phyloP scores from a whole-genome alignment of 2,888 invertebrate species.

The Autographa pulchrina region DNA sequence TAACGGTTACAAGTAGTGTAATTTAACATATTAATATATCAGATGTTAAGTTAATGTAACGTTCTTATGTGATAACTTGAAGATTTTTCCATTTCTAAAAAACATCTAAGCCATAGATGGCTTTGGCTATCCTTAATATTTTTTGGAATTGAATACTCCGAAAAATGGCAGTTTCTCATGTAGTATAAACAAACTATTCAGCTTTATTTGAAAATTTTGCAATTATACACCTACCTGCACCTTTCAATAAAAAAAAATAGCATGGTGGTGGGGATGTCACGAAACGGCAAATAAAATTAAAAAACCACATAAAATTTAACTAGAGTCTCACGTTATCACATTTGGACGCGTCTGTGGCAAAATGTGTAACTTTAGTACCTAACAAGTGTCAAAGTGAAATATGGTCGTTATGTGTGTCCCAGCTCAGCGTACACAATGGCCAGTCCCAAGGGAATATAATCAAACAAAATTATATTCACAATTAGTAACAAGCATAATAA shows the following conservation, averaged over 20 bases:
- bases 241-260: too few species aligned
- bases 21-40: conserved; percentile 34
- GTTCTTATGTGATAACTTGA: conserved; percentile 24
- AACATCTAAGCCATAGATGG: too few species aligned
- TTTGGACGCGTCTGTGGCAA: conserved; percentile 14
- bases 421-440: conserved; percentile 21
- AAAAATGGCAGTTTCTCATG: too few species aligned
- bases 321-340: conserved; percentile 19
- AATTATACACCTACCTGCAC: too few species aligned
- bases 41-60: conserved; percentile 13
- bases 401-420: conserved; percentile 7
- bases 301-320: background rate
- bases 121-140: too few species aligned
- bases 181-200: too few species aligned
- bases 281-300: background rate
- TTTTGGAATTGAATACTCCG: too few species aligned
- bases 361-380: conserved; percentile 23
- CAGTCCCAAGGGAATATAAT: background rate
- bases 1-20: conserved; percentile 22
- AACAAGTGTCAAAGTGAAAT: conserved; percentile 26
- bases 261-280: background rate
- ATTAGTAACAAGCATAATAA: too few species aligned
- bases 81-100: background rate
- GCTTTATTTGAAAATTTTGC: too few species aligned
- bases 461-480: background rate